Evolutionary conservation across 2,888 invertebrate genomes (phyloP), one percentile per base, ranked within the genome.

Genomic region (Tenodera sinensis): DNA sequence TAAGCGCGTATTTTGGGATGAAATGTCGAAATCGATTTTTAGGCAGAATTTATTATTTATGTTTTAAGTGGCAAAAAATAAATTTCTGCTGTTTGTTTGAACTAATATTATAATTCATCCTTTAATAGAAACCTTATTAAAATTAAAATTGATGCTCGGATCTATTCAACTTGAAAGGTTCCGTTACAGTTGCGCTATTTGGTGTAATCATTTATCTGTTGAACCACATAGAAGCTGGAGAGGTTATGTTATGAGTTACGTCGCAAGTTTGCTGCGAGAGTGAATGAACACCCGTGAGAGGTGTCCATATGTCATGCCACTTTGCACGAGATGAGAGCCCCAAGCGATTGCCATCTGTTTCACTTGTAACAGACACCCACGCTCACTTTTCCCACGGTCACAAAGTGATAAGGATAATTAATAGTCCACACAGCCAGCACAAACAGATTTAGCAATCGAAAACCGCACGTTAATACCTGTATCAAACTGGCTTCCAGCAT

Each of bases 301-400:
- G 71, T 54, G 25, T 47, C 86, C 86, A 86, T 86, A 86, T 86
- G 86, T 86, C 86, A 81, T 30, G 54, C 81, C 86, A 86, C 86
- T 86, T 86, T 86, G 86, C 86, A 86, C 28, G 54, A 85, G 85
- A 71, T 71, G 54, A 71, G 86, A 86, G 86, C 86, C 86, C 28
- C 25, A n/a, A 27, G 47, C 85, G 54, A 85, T 85, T 85, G 47
- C 86, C 86, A 86, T 86, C 86, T 86, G 86, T 86, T 86, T 30
- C 86, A 86, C 86, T 86, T 86, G 86, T 86, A 86, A 47, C 27
- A 34, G 27, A 42, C 47, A 85, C 47, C 85, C 54, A 47, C 85
- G 27, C 86, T 28, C 85, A 85, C 54, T 71, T 71, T 71, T 71
- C 54, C 54, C 54, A 71, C 54, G 54, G 71, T 81, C 86, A 86